A percentile compares a stretch with the other conserved stretches of the same genome.
These are phyloP conservation scores for Hippoglossus stenolepis DNA, from an alignment of 2,113 vertebrate species.

Conservation along the genomic window DNA sequence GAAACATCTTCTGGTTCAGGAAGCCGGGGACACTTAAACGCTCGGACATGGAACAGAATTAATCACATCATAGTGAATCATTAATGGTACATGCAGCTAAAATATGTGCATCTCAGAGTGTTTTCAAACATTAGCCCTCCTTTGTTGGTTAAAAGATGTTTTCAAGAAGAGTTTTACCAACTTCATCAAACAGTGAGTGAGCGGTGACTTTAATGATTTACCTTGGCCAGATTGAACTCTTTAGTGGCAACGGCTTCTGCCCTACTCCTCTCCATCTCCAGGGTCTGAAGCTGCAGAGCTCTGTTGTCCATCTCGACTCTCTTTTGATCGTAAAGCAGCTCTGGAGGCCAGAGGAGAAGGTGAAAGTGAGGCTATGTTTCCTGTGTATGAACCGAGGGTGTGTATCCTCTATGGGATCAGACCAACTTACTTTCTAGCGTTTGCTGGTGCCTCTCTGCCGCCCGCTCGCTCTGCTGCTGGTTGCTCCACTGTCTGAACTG, in stretches of 20 bases:
- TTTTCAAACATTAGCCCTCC: neutral
- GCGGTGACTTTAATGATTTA: slow-evolving; percentile 41
- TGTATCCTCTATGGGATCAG: neutral
- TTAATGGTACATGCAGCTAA: neutral
- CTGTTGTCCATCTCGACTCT: slow-evolving; percentile 80
- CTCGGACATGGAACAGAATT: too few relatives aligned
- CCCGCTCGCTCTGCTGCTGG: slow-evolving; percentile 85
- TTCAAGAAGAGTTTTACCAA: too few relatives aligned
- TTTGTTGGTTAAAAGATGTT: too few relatives aligned
- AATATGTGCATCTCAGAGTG: neutral
- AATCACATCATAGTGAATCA: too few relatives aligned
- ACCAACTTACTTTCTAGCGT: slow-evolving; percentile 79
- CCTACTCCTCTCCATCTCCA: slow-evolving; percentile 78
- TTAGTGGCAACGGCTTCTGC: slow-evolving; percentile 77
- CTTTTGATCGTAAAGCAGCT: slow-evolving; percentile 73
- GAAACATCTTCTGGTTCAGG: too few relatives aligned
- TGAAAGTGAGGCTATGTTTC: neutral
- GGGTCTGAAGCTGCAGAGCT: slow-evolving; percentile 79
- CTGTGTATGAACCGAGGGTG: too few relatives aligned
- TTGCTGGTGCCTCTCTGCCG: slow-evolving; percentile 68
- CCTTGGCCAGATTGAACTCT: slow-evolving; percentile 88
- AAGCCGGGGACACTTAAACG: too few relatives aligned
- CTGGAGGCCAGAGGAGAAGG: slow-evolving; percentile 68
- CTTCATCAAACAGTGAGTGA: too few relatives aligned
- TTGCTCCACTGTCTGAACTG: slow-evolving; percentile 88